Conservation (phyloP, 2,113 vertebrate species). For the Triplophysa siluroides region DNA sequence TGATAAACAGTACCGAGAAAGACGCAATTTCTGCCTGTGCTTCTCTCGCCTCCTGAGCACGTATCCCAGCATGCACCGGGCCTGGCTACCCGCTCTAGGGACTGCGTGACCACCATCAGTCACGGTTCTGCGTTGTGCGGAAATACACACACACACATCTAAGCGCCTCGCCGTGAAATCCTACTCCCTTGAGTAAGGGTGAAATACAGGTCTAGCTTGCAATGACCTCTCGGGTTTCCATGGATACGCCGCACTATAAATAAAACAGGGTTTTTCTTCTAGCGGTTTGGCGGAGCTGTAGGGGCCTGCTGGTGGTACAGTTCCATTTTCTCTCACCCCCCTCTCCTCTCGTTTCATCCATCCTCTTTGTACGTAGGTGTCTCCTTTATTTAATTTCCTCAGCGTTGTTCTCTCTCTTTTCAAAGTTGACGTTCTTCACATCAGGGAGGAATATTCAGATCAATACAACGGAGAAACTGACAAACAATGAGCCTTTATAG, state of each 20-base stretch:
- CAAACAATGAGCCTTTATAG: slow-evolving; percentile 45
- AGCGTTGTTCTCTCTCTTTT: slow-evolving; percentile 17
- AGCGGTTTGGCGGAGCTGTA: slow-evolving; percentile 73
- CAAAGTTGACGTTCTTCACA: slow-evolving; percentile 27
- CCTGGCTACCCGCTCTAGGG: slow-evolving; percentile 56
- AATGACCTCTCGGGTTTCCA: slow-evolving; percentile 87
- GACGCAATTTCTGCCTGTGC: slow-evolving; percentile 48
- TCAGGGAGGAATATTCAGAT: slow-evolving; percentile 29
- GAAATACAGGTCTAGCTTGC: slow-evolving; percentile 87
- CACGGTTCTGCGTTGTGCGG: slow-evolving; percentile 56
- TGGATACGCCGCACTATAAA: slow-evolving; percentile 88
- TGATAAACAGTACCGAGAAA: slow-evolving; percentile 26
- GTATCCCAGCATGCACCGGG: slow-evolving; percentile 57
- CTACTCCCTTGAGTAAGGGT: slow-evolving; percentile 86
- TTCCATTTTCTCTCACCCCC: slow-evolving; percentile 33
- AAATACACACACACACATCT: slow-evolving; percentile 50
- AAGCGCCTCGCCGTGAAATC: slow-evolving; percentile 71
- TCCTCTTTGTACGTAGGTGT: slow-evolving; percentile 6
- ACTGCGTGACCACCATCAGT: slow-evolving; percentile 62
- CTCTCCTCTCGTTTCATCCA: slow-evolving; percentile 16
- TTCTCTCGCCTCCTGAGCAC: slow-evolving; percentile 53
- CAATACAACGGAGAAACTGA: slow-evolving; percentile 7
- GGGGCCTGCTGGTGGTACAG: slow-evolving; percentile 55
- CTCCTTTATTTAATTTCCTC: slow-evolving; percentile 29
- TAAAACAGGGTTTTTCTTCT: slow-evolving; percentile 84